Base-by-base conservation (phyloP, 2,797 vertebrate genomes). In the Macroramphosus scolopax region DNA sequence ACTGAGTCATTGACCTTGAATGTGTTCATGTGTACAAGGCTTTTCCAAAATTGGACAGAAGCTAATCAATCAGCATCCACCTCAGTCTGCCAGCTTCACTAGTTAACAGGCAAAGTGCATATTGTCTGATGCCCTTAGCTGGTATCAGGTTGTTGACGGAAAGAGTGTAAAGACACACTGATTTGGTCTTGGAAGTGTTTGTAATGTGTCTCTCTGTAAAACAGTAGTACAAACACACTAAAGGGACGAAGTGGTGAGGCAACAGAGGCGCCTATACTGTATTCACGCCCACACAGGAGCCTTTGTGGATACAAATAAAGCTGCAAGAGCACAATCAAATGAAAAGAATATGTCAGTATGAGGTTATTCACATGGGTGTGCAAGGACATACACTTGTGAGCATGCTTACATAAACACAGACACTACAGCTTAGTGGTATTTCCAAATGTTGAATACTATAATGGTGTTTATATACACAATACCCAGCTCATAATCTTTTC, bases 1-100 rank as follows among this genome's bases (percentile, higher is more conserved):
- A 79, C 47, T 17, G 68, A 72, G 54, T 59, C 63, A 57, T 72
- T 83, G 73, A 79, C 80, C 66, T 83, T 81, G 71, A 68, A 68
- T 62, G 28, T 63, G 60, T 72, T 75, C 61, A 45, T 63, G 51
- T 65, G 42, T 22, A 5, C 79, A 68, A 78, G 76, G 61, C 38
- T 75, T 77, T 68, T 64, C 77, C 65, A 48, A 34, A 3, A 34
- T 34, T 59, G 62, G 59, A 72, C 59, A 48, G 37, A 25, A 62
- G 62, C 72, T 66, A 76, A 67, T 85, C 73, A 65, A 63, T 81
- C 77, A 54, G 49, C 51, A 29, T 52, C 26, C 52, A 42, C 20
- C 44, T 35, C 49, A 5, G 29, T 30, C 31, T 52, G 43, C 33
- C 59, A 58, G 36, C 43, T 70, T 60, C 20, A 1, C 50, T 46